Percentiles rank a stretch among this genome's conserved stretches.
Evolutionary conservation across 1,140 invertebrate genomes (phyloP).

Genomic region (Scaptomyza pallida): DNA sequence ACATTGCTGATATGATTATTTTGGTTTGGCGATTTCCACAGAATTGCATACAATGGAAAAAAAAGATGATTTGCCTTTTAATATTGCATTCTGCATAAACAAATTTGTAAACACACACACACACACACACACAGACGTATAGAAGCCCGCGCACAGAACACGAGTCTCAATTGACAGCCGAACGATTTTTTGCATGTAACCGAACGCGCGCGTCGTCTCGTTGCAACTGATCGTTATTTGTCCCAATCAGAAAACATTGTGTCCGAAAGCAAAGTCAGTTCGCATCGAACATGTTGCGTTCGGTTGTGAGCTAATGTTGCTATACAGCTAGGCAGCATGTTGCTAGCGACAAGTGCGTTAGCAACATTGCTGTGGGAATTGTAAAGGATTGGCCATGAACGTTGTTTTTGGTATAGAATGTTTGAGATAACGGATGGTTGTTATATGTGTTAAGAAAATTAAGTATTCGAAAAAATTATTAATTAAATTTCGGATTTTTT

Average conservation of each 20-base stretch:
- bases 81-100: constrained; percentile 56
- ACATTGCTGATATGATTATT: constrained; percentile 61
- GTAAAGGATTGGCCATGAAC: too few species aligned
- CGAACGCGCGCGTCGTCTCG: constrained; percentile 64
- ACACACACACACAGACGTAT: constrained; percentile 30
- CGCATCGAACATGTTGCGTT: constrained; percentile 55
- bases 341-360: constrained; percentile 36
- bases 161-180: constrained; percentile 27
- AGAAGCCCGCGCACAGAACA: constrained; percentile 4
- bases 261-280: constrained; percentile 9
- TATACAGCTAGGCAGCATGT: constrained; percentile 17
- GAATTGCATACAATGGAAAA: constrained; percentile 50
- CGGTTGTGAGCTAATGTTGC: constrained; percentile 21
- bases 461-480: too few species aligned
- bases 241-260: constrained; percentile 37
- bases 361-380: neutral
- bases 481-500: too few species aligned
- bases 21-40: constrained; percentile 51
- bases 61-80: constrained; percentile 47
- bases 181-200: constrained; percentile 62
- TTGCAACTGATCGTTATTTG: constrained; percentile 60
- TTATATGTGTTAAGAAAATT: too few species aligned
- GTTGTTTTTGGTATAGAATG: too few species aligned
- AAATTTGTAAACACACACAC: constrained; percentile 57
- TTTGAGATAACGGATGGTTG: too few species aligned